phyloP scores from a whole-genome alignment of 2,113 vertebrate genomes.

The Ptyas mucosa region DNA sequence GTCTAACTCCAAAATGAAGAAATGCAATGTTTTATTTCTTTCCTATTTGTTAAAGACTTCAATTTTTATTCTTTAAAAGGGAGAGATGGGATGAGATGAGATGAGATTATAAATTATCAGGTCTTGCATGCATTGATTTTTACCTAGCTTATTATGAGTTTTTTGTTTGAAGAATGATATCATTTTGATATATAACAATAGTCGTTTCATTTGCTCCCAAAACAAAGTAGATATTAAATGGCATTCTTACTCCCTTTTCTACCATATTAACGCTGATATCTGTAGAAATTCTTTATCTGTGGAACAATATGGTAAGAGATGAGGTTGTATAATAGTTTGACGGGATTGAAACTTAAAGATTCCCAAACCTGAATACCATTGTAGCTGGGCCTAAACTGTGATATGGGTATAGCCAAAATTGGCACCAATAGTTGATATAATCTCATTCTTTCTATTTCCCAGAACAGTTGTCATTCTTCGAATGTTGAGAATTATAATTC shows the following conservation, averaged over 20 bases:
- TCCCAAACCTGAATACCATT: neutral
- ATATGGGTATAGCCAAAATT: neutral
- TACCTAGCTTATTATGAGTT: neutral
- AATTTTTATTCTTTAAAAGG: neutral
- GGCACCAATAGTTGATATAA: neutral
- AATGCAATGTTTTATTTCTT: neutral
- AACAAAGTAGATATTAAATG: neutral
- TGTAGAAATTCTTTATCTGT: neutral
- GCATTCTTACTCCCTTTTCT: neutral
- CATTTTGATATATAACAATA: neutral
- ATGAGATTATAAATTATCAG: neutral
- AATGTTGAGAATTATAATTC: conserved; percentile 81
- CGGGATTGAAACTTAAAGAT: neutral
- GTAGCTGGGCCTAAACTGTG: neutral
- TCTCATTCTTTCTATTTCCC: conserved; percentile 25
- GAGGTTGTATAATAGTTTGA: neutral
- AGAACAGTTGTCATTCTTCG: conserved; percentile 80
- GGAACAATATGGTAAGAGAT: neutral
- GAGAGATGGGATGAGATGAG: too few relatives aligned
- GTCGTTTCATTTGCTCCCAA: neutral
- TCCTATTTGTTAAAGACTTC: neutral
- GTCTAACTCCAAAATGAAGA: neutral
- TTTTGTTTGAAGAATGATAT: neutral
- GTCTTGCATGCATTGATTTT: neutral
- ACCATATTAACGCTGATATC: neutral